Evolutionary conservation across 2,113 vertebrate species (phyloP).

Genomic region (Rhegmatorhina hoffmannsi): DNA sequence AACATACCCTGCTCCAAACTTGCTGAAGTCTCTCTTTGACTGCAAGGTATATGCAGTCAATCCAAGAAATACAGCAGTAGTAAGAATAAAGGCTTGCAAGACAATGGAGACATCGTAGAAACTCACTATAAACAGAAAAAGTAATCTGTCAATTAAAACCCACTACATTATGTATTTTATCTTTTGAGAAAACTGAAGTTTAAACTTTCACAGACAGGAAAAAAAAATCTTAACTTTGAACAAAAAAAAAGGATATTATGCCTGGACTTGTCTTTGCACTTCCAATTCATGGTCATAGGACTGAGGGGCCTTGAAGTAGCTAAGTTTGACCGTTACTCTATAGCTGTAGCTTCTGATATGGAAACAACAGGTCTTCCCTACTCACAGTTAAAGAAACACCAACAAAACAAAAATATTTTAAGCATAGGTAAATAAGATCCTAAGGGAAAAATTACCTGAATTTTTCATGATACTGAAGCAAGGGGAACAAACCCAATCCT

Average conservation of each 20-base stretch:
- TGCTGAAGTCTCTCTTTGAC: constrained; percentile 95
- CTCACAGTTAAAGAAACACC: not conserved
- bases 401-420: not conserved
- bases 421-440: not conserved
- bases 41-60: constrained; percentile 91
- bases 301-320: not conserved
- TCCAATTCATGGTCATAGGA: not conserved
- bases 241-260: not conserved
- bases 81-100: constrained; percentile 90
- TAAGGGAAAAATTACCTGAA: not conserved
- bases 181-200: not conserved
- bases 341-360: not conserved
- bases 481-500: not conserved
- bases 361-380: not conserved
- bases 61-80: constrained; percentile 87
- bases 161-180: not conserved
- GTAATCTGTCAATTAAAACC: not conserved
- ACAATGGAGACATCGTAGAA: constrained; percentile 88
- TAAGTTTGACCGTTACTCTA: not conserved
- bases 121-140: constrained; percentile 80
- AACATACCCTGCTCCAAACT: constrained; percentile 89
- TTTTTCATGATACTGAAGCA: not conserved
- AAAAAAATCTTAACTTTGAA: not conserved
- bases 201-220: not conserved
- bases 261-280: not conserved